Conservation (phyloP, 2,113 vertebrate species). For the Narcine bancroftii region DNA sequence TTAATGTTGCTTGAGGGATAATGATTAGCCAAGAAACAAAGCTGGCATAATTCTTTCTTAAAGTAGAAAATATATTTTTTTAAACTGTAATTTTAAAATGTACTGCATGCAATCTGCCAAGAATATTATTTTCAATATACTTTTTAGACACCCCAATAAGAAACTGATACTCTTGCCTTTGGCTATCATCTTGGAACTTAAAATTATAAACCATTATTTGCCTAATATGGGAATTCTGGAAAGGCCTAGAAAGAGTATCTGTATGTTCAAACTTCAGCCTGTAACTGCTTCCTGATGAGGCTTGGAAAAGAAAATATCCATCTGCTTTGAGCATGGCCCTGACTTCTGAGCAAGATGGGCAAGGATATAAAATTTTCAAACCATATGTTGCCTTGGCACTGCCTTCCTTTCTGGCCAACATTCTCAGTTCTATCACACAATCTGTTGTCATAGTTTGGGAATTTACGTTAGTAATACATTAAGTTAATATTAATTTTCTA, state of each 20-base stretch:
- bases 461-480: not conserved
- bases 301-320: not conserved
- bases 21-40: too few relatives aligned
- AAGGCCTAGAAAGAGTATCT: not conserved
- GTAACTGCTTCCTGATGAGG: not conserved
- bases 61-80: not conserved
- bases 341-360: not conserved
- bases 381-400: not conserved
- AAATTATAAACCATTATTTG: too few relatives aligned
- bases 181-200: not conserved
- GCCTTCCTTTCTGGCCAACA: not conserved
- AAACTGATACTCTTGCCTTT: not conserved
- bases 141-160: not conserved
- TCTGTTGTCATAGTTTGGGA: too few relatives aligned
- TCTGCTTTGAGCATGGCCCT: not conserved
- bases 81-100: not conserved
- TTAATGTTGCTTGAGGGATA: too few relatives aligned
- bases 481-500: not conserved
- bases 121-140: not conserved
- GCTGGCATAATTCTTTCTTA: not conserved
- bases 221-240: not conserved
- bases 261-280: not conserved
- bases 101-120: not conserved
- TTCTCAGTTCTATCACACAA: not conserved
- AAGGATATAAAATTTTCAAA: not conserved